These are phyloP conservation scores for Oenanthe oenanthe DNA, from an alignment of 2,113 vertebrate genomes.

Conservation along the genomic window DNA sequence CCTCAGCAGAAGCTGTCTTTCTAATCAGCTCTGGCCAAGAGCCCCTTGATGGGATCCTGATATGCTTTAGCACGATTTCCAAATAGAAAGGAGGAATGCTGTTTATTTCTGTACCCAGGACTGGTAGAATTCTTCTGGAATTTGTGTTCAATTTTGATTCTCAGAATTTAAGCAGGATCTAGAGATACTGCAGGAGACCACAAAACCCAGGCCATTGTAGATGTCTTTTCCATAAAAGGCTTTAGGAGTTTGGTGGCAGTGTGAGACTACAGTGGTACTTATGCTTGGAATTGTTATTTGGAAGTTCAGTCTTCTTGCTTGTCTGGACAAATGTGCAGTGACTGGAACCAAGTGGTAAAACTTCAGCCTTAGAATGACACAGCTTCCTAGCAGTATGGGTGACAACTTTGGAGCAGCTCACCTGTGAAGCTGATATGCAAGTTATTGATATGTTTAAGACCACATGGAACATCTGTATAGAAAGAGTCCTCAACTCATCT, in stretches of 20 bases:
- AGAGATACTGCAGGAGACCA: neutral
- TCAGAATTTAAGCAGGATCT: neutral
- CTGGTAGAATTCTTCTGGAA: neutral
- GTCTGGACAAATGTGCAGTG: neutral
- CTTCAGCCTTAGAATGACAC: neutral
- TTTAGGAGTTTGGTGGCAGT: neutral
- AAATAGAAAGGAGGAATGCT: slow-evolving; percentile 6
- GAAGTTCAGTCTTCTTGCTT: neutral
- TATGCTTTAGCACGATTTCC: neutral
- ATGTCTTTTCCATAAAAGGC: neutral
- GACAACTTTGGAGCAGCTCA: neutral
- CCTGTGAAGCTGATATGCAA: neutral
- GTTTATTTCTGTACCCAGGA: neutral
- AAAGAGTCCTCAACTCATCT: neutral
- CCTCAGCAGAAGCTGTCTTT: slow-evolving; percentile 22
- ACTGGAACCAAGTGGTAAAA: neutral
- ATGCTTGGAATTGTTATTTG: neutral
- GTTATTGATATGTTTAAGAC: neutral
- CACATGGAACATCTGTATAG: neutral
- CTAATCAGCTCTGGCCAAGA: slow-evolving; percentile 28
- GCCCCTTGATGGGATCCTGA: neutral
- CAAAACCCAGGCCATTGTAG: neutral
- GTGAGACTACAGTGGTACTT: neutral
- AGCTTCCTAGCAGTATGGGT: neutral
- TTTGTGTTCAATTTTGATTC: neutral